Percentiles rank a stretch among this genome's conserved stretches.
phyloP scores from a whole-genome alignment of 2,797 vertebrate genomes.

The Potorous gilbertii region DNA sequence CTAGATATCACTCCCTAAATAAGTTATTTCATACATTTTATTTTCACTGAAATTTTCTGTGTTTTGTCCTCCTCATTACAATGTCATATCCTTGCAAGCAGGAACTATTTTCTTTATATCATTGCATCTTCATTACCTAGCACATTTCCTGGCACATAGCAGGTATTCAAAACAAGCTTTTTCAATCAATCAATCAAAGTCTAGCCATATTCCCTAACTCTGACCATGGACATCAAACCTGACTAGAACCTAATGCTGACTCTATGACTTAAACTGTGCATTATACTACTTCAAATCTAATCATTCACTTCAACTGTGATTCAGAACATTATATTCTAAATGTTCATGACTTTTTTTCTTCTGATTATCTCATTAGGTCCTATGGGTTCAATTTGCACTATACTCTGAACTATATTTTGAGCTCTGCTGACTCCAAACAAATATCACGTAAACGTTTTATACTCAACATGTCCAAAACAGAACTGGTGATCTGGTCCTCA shows the following conservation, averaged over 20 bases:
- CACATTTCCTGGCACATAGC: not conserved
- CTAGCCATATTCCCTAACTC: not conserved
- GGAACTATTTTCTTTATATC: not conserved
- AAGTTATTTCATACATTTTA: too few relatives aligned
- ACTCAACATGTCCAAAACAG: too few relatives aligned
- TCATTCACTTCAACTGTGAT: not conserved
- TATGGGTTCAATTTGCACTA: too few relatives aligned
- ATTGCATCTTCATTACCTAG: not conserved
- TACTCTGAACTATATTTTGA: too few relatives aligned
- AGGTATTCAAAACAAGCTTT: not conserved
- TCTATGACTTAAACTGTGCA: not conserved
- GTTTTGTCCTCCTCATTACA: not conserved
- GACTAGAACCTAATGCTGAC: not conserved
- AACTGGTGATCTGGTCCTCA: too few relatives aligned
- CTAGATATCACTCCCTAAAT: too few relatives aligned
- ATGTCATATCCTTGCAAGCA: not conserved
- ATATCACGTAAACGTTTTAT: too few relatives aligned
- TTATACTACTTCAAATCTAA: not conserved
- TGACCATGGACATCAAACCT: not conserved
- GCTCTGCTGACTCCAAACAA: too few relatives aligned
- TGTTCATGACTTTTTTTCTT: not conserved
- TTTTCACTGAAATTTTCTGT: too few relatives aligned
- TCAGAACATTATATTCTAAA: not conserved
- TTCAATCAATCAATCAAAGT: not conserved
- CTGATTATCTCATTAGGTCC: too few relatives aligned